phyloP scores from a whole-genome alignment of 2,113 vertebrate genomes.

The Poeciliopsis prolifica region DNA sequence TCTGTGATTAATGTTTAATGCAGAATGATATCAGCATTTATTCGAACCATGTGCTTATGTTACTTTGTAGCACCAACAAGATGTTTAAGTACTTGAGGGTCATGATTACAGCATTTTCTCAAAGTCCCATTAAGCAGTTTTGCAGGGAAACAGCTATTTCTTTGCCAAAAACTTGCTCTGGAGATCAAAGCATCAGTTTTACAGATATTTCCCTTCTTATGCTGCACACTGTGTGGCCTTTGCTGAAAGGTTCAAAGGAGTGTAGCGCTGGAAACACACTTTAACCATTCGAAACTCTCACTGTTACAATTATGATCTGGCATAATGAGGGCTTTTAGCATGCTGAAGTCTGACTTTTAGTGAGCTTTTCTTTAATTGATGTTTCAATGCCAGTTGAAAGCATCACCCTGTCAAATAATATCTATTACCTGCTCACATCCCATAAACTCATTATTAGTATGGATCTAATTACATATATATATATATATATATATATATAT shows the following conservation, averaged over 20 bases:
- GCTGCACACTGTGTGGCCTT: constrained; percentile 59
- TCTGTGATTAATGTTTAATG: constrained; percentile 55
- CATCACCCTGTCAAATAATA: constrained; percentile 28
- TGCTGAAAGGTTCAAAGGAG: constrained; percentile 44
- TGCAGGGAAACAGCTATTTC: constrained; percentile 49
- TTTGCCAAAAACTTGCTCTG: constrained; percentile 51
- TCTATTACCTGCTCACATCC: constrained; percentile 50
- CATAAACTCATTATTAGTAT: constrained; percentile 37
- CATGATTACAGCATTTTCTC: constrained; percentile 29
- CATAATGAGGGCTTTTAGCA: constrained; percentile 56
- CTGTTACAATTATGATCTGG: constrained; percentile 41
- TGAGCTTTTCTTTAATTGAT: constrained; percentile 50
- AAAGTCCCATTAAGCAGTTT: constrained; percentile 33
- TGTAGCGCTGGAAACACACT: constrained; percentile 50
- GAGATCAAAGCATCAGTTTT: constrained; percentile 55
- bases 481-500: too few species aligned
- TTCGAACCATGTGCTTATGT: constrained; percentile 19
- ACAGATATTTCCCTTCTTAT: constrained; percentile 48
- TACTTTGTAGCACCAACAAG: constrained; percentile 23
- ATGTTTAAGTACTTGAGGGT: constrained; percentile 16
- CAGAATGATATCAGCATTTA: constrained; percentile 20
- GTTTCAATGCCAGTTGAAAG: constrained; percentile 20
- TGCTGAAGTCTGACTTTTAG: constrained; percentile 36
- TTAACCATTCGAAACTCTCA: constrained; percentile 32
- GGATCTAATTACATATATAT: constrained; percentile 10